Base-by-base conservation (phyloP, 2,113 vertebrate species). In the Gila orcuttii region DNA sequence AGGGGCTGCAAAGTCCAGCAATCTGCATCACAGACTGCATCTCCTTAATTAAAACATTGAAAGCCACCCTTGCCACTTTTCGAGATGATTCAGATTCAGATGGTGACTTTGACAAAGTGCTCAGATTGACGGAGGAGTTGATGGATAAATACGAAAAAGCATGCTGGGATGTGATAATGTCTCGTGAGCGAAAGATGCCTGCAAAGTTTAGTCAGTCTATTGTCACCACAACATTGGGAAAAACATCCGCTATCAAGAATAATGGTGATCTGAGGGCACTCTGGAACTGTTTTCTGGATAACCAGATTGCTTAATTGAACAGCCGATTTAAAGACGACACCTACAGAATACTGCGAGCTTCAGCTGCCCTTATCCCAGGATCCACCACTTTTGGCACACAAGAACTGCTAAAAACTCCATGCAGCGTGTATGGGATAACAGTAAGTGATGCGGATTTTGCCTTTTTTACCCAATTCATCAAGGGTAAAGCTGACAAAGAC, bases 121-220 rank as follows among this genome's bases (percentile, higher is more conserved):
- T 55, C 17, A 19, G 52, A 55, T 55, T 55, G 52, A 55, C 4
- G 17, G 52, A 55, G 17, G 52, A 19, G 52, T 52, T 52, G 50
- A 82, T 66, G 79, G 57, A 82, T 31, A 86, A 82, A 36, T 6
- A 81, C 45, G 85, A 83, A n/a, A 83, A 68, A 66, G n/a, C 45
- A 12, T 33, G 45, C 71, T 77, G 73, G 86, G 86, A 84, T 45
- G 23, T 84, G 10, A 52, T 39, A 19, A 19, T 42, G 45, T 87
- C 81, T 77, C 60, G 31, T 78, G 62, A 21, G 31, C 45, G 45
- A 13, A 86, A 83, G 79, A 42, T 83, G 57, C 85, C 74, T 69
- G 25, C 71, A 55, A 71, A 78, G 59, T 76, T 87, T 47, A 47
- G 45, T 47, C 45, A 47, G 9, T 47, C 45, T 47, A 47, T 47